These are phyloP conservation scores for Chrosomus eos DNA, from an alignment of 2,797 vertebrate genomes.

Conservation along the genomic window DNA sequence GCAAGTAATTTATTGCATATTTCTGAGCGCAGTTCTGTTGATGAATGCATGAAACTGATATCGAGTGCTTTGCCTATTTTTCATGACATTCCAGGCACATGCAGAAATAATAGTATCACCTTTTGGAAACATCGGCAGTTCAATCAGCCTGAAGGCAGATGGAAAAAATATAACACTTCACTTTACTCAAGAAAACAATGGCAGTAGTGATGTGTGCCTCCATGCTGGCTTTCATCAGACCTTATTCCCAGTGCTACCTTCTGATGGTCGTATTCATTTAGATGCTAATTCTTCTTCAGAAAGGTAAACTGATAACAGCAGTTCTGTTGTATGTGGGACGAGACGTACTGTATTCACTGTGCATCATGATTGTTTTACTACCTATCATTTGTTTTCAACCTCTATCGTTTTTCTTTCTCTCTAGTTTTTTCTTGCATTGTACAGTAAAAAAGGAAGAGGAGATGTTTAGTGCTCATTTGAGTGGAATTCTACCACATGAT, in stretches of 20 bases:
- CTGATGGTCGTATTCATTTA: conserved; percentile 72
- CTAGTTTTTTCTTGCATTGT: conserved; percentile 61
- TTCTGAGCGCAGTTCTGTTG: neutral
- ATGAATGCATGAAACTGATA: neutral
- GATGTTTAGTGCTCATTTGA: conserved; percentile 69
- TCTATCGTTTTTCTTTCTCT: neutral
- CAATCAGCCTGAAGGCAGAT: conserved; percentile 70
- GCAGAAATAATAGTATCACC: conserved; percentile 62
- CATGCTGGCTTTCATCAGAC: conserved; percentile 75
- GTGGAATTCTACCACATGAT: conserved; percentile 67
- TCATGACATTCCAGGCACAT: conserved; percentile 70
- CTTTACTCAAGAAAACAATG: conserved; percentile 67
- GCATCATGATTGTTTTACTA: neutral
- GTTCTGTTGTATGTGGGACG: neutral
- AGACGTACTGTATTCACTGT: neutral
- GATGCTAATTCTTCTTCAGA: conserved; percentile 75
- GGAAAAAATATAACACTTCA: conserved; percentile 73
- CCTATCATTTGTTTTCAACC: neutral
- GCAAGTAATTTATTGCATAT: neutral
- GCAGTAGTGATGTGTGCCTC: conserved; percentile 59
- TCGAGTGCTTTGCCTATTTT: neutral
- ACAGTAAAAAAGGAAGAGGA: conserved; percentile 69
- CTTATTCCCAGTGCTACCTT: conserved; percentile 65
- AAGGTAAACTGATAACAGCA: conserved; percentile 69
- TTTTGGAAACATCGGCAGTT: conserved; percentile 69